Percentiles rank a stretch among this genome's conserved stretches.
Conservation (phyloP, 2,797 vertebrate genomes). For the Semaprochilodus insignis region DNA sequence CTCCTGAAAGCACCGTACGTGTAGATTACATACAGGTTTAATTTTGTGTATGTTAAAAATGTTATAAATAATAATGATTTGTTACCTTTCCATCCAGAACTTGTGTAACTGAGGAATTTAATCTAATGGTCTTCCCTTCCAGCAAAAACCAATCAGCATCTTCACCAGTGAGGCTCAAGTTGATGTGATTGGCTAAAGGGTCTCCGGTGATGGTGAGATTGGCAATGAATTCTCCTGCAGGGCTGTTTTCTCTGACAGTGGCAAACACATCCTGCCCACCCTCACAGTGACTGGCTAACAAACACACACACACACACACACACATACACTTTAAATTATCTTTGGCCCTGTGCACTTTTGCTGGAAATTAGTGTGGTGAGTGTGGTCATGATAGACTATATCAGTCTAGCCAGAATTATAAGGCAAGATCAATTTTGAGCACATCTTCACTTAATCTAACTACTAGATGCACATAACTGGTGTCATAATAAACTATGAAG, state of each 20-base stretch:
- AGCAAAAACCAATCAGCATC: slow-evolving; percentile 86
- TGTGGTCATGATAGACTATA: no score
- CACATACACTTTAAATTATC: not conserved
- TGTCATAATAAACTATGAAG: not conserved
- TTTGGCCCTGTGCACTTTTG: not conserved
- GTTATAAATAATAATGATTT: not conserved
- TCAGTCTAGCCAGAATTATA: no score
- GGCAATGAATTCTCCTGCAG: slow-evolving; percentile 77
- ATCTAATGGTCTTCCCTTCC: slow-evolving; percentile 78
- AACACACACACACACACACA: slow-evolving; percentile 4
- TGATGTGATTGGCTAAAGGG: slow-evolving; percentile 64
- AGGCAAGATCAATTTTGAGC: not conserved
- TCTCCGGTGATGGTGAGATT: slow-evolving; percentile 71
- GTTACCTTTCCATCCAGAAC: slow-evolving; percentile 82
- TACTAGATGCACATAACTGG: not conserved
- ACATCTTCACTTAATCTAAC: not conserved
- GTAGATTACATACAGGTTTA: not conserved
- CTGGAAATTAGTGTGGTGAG: not conserved
- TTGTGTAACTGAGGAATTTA: slow-evolving; percentile 77
- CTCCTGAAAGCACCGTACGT: slow-evolving; percentile 57
- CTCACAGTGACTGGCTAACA: slow-evolving; percentile 74
- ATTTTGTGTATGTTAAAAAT: not conserved
- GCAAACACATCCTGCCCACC: slow-evolving; percentile 81
- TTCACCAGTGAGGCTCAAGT: slow-evolving; percentile 77
- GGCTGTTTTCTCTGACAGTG: slow-evolving; percentile 84